Evolutionary conservation across 2,113 vertebrate species (phyloP), one percentile per base, ranked within the genome.

Genomic region (Pseudorasbora parva): DNA sequence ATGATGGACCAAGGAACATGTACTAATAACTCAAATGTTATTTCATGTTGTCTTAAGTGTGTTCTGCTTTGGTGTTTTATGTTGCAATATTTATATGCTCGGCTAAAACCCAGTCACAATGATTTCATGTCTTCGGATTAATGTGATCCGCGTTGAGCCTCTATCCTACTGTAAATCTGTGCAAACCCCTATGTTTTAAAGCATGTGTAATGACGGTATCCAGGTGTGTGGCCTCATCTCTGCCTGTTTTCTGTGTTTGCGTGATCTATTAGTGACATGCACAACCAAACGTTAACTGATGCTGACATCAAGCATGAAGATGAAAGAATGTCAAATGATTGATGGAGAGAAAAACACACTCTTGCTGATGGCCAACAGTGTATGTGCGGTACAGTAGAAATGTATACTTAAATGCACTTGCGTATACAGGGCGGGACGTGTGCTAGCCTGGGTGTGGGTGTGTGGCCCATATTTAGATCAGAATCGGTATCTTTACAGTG

Each of bases 401-500:
- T 47, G 56, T 78, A 43, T 23, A 41, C 56, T 78, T 79, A 79
- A 69, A 68, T 57, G n/a, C 23, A 30, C 49, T 37, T 1, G 47
- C 5, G 79, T 79, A 60, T 69, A 84, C 49, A 59, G 77, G 77
- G 76, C 0, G 41, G 51, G 60, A 56, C 7, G 19, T 80, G 71
- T 60, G 43, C 74, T 27, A 14, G 23, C 2, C 30, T 73, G 41
- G 41, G 43, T 51, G 25, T 19, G 62, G 79, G 68, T 17, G 37
- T 69, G 17, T 79, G 43, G 76, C 21, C 43, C 83, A 25, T 62
- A 79, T 85, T 57, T 30, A 85, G 47, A 85, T 66, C 56, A 15
- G 74, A 81, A 84, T 80, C 83, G 56, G 64, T 54, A n/a, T 81
- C 78, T 81, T 69, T 69, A 81, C 47, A 54, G 47, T 43, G 68